Evolutionary conservation across 2,113 vertebrate species (phyloP), one percentile per base, ranked within the genome.

Genomic region (Paradoxurus hermaphroditus): DNA sequence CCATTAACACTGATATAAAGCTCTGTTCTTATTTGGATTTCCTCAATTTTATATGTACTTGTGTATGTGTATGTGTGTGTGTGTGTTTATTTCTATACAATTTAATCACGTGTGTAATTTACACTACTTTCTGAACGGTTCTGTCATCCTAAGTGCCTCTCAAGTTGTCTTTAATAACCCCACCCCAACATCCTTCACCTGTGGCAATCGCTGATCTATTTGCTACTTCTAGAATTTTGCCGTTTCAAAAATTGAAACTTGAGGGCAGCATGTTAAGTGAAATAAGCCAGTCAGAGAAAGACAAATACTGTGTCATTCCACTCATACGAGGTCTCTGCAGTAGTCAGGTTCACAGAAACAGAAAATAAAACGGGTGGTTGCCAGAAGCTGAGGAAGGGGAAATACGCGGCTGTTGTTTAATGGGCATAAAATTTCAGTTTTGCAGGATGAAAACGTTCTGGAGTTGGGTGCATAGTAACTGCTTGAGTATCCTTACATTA

Each of bases 271-370:
- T 44, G 41, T 49, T 63, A 44, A 62, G 13, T 46, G 87, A 63
- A 63, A 90, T 77, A 77, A 49, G 31, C 18, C 27, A 56, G n/a
- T 56, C 63, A n/a, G 36, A 68, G 62, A 77, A 46, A 63, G 87
- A 63, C 41, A 78, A 49, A 49, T n/a, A 21, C 31, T 49, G 31
- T 21, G 18, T 27, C 16, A 19, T 19, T n/a, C 23, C 56, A 36
- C 41, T 27, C 9, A 36, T 9, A 63, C 13, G 63, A 56, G 5
- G 5, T n/a, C 1, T 56, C 36, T 44, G 5, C 1, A 0, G 10
- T 18, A 4, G 36, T 72, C 31, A n/a, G 0, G 6, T 53, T 25
- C 39, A 41, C 8, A 70, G 39, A 70, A 82, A 91, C 27, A 91
- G 29, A 44, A 91, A 12, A 3, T 13, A 46, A 51, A 67, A 44